Conservation (phyloP, 2,113 vertebrate species). For the Galemys pyrenaicus region DNA sequence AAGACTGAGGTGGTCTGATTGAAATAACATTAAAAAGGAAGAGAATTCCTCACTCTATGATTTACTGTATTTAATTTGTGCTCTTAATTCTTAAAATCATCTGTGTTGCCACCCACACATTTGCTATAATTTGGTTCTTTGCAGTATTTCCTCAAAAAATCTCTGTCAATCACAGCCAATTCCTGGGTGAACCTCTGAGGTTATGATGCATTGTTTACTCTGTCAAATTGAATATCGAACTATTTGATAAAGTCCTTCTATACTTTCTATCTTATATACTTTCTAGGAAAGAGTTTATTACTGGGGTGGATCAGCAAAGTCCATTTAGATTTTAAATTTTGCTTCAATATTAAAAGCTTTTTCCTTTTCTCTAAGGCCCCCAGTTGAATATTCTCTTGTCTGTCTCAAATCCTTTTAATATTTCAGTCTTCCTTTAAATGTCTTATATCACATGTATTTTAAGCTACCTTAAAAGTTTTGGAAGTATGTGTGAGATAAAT, state of each 20-base stretch:
- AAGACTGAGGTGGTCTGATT: not conserved
- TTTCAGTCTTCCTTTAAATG: not conserved
- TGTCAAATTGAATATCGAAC: not conserved
- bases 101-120: not conserved
- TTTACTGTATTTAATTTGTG: not conserved
- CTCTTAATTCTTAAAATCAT: conserved; percentile 19
- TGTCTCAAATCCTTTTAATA: not conserved
- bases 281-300: not conserved
- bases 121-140: not conserved
- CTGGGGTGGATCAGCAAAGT: not conserved
- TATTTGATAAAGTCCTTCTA: not conserved
- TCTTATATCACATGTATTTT: not conserved
- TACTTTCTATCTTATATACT: not conserved
- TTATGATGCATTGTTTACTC: not conserved
- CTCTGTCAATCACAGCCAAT: not conserved
- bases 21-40: not conserved
- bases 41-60: not conserved
- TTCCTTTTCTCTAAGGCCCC: not conserved
- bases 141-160: not conserved
- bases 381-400: not conserved
- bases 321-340: not conserved
- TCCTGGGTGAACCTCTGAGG: not conserved
- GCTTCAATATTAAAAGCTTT: not conserved
- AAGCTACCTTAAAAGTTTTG: not conserved
- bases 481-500: not conserved